These are phyloP conservation scores for Scaptodrosophila lebanonensis DNA, from an alignment of 1,140 invertebrate species.

Conservation along the genomic window DNA sequence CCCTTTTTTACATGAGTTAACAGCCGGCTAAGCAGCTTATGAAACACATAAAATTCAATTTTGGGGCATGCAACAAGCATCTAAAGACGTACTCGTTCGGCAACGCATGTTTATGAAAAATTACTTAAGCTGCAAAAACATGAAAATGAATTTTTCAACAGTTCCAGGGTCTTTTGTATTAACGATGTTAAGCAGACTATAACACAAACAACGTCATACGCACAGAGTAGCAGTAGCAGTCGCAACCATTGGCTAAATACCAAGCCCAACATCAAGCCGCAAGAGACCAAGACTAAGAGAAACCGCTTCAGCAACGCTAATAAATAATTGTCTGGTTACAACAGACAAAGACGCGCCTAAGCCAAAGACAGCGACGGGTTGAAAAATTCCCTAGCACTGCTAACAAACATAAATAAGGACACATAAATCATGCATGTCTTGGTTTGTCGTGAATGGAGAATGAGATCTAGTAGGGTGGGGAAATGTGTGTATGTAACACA, in stretches of 20 bases:
- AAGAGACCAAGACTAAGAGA: too few relatives aligned
- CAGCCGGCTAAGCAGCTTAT: slow-evolving; percentile 56
- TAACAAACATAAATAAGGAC: slow-evolving; percentile 57
- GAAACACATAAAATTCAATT: slow-evolving; percentile 60
- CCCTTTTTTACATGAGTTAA: too few relatives aligned
- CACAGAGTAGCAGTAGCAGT: slow-evolving; percentile 23
- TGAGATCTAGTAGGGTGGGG: background rate
- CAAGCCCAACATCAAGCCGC: too few relatives aligned
- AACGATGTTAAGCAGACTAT: slow-evolving; percentile 56
- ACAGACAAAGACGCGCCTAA: slow-evolving; percentile 51
- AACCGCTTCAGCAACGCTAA: slow-evolving; percentile 32
- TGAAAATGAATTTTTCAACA: slow-evolving; percentile 72
- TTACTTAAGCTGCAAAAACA: slow-evolving; percentile 65
- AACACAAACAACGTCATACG: slow-evolving; percentile 37
- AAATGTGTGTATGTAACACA: background rate
- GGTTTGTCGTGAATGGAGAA: background rate
- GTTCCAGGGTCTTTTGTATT: slow-evolving; percentile 50
- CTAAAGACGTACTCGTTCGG: background rate
- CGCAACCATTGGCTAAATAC: too few relatives aligned
- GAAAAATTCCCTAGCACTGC: slow-evolving; percentile 40
- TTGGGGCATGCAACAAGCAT: slow-evolving; percentile 2
- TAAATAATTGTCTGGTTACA: slow-evolving; percentile 71
- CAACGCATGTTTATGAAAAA: slow-evolving; percentile 63
- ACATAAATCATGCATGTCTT: slow-evolving; percentile 59
- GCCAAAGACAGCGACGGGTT: slow-evolving; percentile 37